Evolutionary conservation across 2,113 vertebrate genomes (phyloP), one percentile per base, ranked within the genome.

Genomic region (Carollia perspicillata): DNA sequence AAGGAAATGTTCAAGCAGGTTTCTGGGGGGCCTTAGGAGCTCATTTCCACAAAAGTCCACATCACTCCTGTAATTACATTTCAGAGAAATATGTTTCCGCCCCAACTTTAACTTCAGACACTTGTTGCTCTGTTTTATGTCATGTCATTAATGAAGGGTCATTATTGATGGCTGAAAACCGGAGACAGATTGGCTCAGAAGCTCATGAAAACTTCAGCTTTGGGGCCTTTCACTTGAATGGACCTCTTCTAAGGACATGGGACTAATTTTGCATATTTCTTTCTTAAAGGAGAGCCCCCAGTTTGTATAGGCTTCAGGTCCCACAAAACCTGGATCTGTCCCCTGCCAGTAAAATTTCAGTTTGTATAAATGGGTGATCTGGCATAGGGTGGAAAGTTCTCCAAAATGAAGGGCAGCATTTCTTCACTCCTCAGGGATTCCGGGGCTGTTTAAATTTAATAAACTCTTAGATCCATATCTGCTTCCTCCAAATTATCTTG

Each of bases 91-190:
- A 44, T 16, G 66, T 80, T 97, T 97, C 96, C 40, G 37, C 86
- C 47, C 23, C 75, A 53, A 79, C 78, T 90, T 95, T 75, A 89
- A 92, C 95, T 80, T 84, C 51, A 79, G 65, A 92, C 68, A 81
- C 83, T 97, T 87, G 93, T 97, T 95, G 94, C 91, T 98, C 97
- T 97, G 96, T 97, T 98, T 98, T 98, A 91, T 51, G 58, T 80
- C 90, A 77, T 94, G 68, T 95, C 94, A 71, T 90, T 97, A 96
- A 96, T 93, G 87, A 84, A 84, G 94, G 51, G 4, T 88, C 90
- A 26, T 96, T 96, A 95, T 79, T 96, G 75, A 86, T 95, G 94
- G 86, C 95, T 55, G 87, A 68, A 83, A 93, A 83, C 60, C 80
- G 72, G 90, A 94, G 55, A 35, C 69, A 75, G 17, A 91, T 89